These are phyloP conservation scores for Plutella xylostella DNA, from an alignment of 2,888 invertebrate genomes.

Conservation along the genomic window DNA sequence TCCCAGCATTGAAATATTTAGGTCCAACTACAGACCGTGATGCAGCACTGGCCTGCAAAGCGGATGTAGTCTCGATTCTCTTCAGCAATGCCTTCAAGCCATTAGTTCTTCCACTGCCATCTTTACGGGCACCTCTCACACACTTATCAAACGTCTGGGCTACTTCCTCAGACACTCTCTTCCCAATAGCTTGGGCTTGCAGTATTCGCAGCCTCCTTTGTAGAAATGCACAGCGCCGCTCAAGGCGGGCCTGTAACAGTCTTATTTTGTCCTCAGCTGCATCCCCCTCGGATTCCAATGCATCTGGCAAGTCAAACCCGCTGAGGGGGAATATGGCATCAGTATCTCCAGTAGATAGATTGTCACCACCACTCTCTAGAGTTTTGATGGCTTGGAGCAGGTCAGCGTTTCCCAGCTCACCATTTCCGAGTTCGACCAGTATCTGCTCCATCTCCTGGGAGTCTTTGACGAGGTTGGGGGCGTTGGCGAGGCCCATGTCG, in stretches of 20 bases:
- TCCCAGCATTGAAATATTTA: conserved; percentile 61
- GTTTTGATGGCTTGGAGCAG: conserved; percentile 82
- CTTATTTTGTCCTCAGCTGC: conserved; percentile 66
- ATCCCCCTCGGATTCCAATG: conserved; percentile 60
- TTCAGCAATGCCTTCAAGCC: conserved; percentile 57
- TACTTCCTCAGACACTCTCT: conserved; percentile 83
- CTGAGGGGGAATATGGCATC: conserved; percentile 61
- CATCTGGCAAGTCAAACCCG: conserved; percentile 59
- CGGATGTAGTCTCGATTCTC: conserved; percentile 51
- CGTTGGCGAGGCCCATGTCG: conserved; percentile 68
- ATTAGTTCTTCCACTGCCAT: conserved; percentile 54
- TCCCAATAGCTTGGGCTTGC: conserved; percentile 80
- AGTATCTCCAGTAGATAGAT: conserved; percentile 50
- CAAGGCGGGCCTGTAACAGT: conserved; percentile 70
- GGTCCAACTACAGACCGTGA: conserved; percentile 45
- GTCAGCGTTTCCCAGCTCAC: conserved; percentile 73
- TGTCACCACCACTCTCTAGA: conserved; percentile 69
- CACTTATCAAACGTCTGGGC: conserved; percentile 74
- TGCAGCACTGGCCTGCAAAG: conserved; percentile 53
- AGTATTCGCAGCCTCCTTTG: conserved; percentile 79
- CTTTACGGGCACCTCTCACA: conserved; percentile 76
- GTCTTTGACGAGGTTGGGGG: conserved; percentile 68
- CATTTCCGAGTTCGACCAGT: conserved; percentile 69
- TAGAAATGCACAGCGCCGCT: conserved; percentile 78
- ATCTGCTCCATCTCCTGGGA: conserved; percentile 76